These are phyloP conservation scores for Oikopleura albicans DNA, from an alignment of 23 tunicate species.

Conservation along the genomic window DNA sequence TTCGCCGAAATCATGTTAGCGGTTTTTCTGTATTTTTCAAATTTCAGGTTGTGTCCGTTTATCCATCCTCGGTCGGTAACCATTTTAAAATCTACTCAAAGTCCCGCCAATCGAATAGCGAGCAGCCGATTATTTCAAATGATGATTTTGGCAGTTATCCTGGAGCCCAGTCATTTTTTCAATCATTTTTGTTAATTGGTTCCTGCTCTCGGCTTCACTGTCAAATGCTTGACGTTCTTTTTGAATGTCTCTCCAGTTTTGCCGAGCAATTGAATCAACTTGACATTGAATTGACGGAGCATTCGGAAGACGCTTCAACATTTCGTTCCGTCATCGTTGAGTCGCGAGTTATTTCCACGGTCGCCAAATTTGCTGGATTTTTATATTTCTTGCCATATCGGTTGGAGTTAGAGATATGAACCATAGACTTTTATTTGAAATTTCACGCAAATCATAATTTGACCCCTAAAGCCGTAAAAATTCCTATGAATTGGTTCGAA, in stretches of 20 bases:
- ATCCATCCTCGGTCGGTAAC: too few relatives aligned
- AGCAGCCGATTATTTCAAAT: not conserved
- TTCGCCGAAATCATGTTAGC: too few relatives aligned
- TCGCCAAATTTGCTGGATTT: not conserved
- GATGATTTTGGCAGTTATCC: not conserved
- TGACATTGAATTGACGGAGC: not conserved
- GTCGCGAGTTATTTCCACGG: not conserved
- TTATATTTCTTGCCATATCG: not conserved
- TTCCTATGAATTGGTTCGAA: too few relatives aligned
- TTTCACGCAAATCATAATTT: too few relatives aligned
- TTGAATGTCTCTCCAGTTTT: not conserved
- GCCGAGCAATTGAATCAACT: not conserved
- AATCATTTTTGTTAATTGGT: not conserved
- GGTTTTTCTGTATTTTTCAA: too few relatives aligned
- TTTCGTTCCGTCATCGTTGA: not conserved
- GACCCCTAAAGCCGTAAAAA: too few relatives aligned
- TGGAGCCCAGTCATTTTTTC: slow-evolving; percentile 5
- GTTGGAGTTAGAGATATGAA: too few relatives aligned
- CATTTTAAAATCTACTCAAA: too few relatives aligned
- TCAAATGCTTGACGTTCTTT: not conserved
- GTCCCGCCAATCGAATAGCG: not conserved
- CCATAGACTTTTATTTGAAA: too few relatives aligned
- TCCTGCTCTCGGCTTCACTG: not conserved
- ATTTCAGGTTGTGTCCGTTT: too few relatives aligned
- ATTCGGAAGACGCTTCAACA: not conserved